Evolutionary conservation across 2,797 vertebrate genomes (phyloP), one percentile per base, ranked within the genome.

Genomic region (Sus cebifrons): DNA sequence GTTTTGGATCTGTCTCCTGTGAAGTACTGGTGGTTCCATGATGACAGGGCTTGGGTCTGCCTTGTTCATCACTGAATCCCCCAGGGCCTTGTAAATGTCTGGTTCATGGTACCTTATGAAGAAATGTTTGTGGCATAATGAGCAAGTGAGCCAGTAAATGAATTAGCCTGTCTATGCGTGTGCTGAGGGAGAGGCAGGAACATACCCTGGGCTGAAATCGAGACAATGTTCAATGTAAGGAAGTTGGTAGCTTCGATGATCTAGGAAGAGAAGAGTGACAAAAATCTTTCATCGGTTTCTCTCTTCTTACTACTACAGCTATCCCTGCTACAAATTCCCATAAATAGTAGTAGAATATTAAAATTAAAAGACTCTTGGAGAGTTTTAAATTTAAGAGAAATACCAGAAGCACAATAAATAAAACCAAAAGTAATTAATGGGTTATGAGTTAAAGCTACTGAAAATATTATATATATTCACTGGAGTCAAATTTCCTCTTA

Each of bases 341-440:
- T 95, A 96, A 96, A 96, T 96, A 97, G 97, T 91, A 91, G 89
- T 90, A 96, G 91, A 97, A 98, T 97, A 96, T 95, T 96, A 97
- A 95, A 91, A 97, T 98, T 96, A 97, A 97, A 96, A 97, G 96
- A 97, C 97, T 97, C 96, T 97, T 86, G 78, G 97, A 96, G 97
- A 96, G 94, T 96, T 96, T 97, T 97, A 98, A 97, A 96, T 98
- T 97, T 97, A 97, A 97, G 96, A 98, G 93, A 96, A 97, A 98
- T 98, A 97, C 97, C 96, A 97, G 96, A 98, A 98, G 96, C 91
- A 98, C 89, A 98, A 97, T 98, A 98, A 98, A 98, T 97, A 98
- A 98, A 98, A 97, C 96, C 91, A 84, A 98, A 98, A 98, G 96
- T 97, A 94, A 98, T 98, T 97, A 98, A 98, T 95, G 96, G 97